phyloP scores from a whole-genome alignment of 2,113 vertebrate genomes.

The Toxostoma redivivum region DNA sequence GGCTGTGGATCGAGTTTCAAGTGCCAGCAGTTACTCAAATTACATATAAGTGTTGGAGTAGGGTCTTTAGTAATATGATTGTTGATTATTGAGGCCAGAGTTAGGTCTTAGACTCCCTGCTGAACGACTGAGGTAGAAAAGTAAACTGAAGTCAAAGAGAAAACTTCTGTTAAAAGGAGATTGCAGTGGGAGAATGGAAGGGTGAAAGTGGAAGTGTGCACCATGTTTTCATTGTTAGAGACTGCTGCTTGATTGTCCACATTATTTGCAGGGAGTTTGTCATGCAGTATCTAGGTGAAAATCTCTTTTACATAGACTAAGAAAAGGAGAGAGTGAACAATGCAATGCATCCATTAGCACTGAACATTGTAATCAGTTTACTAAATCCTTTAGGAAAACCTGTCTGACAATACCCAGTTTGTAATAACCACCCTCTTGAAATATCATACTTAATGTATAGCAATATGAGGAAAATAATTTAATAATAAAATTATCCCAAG shows the following conservation, averaged over 20 bases:
- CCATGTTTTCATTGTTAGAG: not conserved
- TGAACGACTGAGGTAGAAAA: not conserved
- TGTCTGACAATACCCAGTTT: not conserved
- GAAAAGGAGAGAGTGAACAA: not conserved
- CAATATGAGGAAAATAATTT: not conserved
- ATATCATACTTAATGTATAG: not conserved
- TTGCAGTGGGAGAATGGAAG: not conserved
- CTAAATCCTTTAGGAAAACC: not conserved
- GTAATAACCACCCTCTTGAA: not conserved
- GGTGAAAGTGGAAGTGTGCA: not conserved
- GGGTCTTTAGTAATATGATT: not conserved
- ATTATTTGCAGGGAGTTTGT: not conserved
- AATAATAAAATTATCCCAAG: not conserved
- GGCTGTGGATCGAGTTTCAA: conserved; percentile 1
- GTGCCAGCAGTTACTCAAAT: conserved; percentile 8
- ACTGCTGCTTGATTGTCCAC: not conserved
- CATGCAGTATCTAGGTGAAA: not conserved
- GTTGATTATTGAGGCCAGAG: not conserved
- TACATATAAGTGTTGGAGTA: not conserved
- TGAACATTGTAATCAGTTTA: not conserved
- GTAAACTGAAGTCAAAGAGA: not conserved
- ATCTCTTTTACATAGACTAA: not conserved
- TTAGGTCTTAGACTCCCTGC: not conserved
- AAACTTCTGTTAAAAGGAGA: not conserved
- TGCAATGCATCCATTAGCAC: not conserved